Evolutionary conservation across 2,888 invertebrate species (phyloP), one percentile per base, ranked within the genome.

Genomic region (Cantharis flavilabris): DNA sequence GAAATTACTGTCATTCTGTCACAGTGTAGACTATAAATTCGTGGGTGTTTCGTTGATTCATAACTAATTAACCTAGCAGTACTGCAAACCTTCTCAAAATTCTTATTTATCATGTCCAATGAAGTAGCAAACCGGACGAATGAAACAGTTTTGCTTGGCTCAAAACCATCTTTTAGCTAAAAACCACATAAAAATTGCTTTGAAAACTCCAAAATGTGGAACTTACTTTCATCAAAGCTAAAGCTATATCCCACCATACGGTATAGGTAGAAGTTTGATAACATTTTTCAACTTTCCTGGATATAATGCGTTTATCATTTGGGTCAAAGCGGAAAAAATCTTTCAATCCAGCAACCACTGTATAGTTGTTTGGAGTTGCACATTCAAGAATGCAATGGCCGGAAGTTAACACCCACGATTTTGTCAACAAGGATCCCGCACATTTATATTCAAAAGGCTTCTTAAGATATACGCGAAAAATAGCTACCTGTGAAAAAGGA

Each of bases 401-500:
- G 49, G n/a, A 7, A 49, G 49, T 49, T 5, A 49, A 3, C 49
- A 49, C 49, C 49, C 49, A 49, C 7, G n/a, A 2, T n/a, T n/a
- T 0, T 0, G 49, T n/a, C 7, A 49, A 2, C n/a, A 49, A 2
- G 1, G 49, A 49, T 49, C 49, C 49, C 0, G n/a, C 9, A n/a
- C n/a, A 49, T 49, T n/a, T 0, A 9, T 7, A 49, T 13, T 13
- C 0, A n/a, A 0, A n/a, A 5, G 0, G 7, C 0, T 7, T 5
- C 20, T 0, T 1, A 0, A 7, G 1, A 0, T n/a, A 0, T 49
- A 3, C 4, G n/a, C 9, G n/a, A n/a, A n/a, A n/a, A 2, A 49
- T 49, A 7, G 7, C n/a, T 7, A 49, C n/a, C 49, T 49, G n/a
- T 2, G 9, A n/a, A n/a, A 4, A 33, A 33, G 13, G 3, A 13